Base-by-base conservation (phyloP, 2,888 invertebrate genomes). In the Pimpla rufipes region DNA sequence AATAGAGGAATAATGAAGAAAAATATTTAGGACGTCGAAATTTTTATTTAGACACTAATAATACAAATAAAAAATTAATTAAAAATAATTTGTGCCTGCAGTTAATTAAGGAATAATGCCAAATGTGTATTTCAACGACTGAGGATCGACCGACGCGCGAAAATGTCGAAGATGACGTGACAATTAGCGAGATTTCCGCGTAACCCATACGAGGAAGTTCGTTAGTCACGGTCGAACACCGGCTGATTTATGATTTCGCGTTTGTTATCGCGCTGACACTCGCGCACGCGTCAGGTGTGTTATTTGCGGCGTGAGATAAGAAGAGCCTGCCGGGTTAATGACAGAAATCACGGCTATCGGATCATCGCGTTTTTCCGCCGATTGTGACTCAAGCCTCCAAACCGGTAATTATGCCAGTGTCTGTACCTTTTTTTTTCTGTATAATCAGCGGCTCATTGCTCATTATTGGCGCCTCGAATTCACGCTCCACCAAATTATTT, bases 281-380 rank as follows among this genome's bases (percentile, higher is more conserved):
- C 16, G 35, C 16, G 35, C 59, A 62, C 59, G 35, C 37, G 18
- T 16, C 59, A 6, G 18, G 16, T 35, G 35, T 62, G 59, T 62
- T 62, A 62, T 40, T 62, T 62, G 59, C 64, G 18, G 11, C 21
- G 11, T 1, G 11, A 64, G 64, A 64, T 64, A 64, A 42, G 64
- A 64, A 42, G 64, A 64, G 6, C 6, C 40, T 8, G 37, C 1
- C 40, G 6, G 37, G 42, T 40, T 40, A 42, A 42, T 47, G 40
- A 66, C 23, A 66, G 66, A 66, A 47, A 66, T 29, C 29, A 13
- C 29, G 23, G 29, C 55, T 57, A 23, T 10, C n/a, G 13, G 29
- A 29, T 29, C 2, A 11, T 21, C 23, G n/a, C n/a, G 23, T 55
- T 55, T 55, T 29, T 23, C 29, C 10, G 11, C 6, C 23, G 21